These are phyloP conservation scores for Pristionchus fissidentatus DNA, from an alignment of 2,888 invertebrate species.

Conservation along the genomic window DNA sequence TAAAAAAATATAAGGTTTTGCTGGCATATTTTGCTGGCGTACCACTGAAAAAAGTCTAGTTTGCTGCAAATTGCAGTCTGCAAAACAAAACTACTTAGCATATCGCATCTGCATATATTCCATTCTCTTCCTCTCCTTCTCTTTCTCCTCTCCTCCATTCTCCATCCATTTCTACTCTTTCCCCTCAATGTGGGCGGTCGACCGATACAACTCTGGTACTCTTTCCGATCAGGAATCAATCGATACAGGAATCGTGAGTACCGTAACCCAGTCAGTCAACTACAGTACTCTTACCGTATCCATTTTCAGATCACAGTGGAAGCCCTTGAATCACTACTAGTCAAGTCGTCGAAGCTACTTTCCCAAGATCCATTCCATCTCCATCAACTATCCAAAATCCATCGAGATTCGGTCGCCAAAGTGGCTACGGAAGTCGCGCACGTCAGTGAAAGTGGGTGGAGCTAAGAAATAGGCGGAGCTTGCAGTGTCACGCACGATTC, in stretches of 20 bases:
- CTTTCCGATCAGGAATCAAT: background rate
- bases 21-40: background rate
- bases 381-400: background rate
- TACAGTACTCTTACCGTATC: too few species aligned
- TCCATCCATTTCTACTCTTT: background rate
- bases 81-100: background rate
- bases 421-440: conserved; percentile 12
- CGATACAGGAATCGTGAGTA: background rate
- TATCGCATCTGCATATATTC: background rate
- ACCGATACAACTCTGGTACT: too few species aligned
- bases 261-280: background rate
- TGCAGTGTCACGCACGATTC: background rate
- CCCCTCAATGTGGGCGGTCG: conserved; percentile 20
- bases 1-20: background rate
- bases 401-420: conserved; percentile 19
- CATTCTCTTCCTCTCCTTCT: background rate
- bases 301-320: conserved; percentile 4
- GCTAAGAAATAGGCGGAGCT: background rate
- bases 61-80: background rate
- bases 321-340: background rate
- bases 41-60: background rate
- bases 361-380: background rate
- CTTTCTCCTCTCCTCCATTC: background rate
- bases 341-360: background rate
- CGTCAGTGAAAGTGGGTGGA: conserved; percentile 20